Evolutionary conservation across 2,888 invertebrate species (phyloP), one percentile per base, ranked within the genome.

Genomic region (Drosophila mimica): DNA sequence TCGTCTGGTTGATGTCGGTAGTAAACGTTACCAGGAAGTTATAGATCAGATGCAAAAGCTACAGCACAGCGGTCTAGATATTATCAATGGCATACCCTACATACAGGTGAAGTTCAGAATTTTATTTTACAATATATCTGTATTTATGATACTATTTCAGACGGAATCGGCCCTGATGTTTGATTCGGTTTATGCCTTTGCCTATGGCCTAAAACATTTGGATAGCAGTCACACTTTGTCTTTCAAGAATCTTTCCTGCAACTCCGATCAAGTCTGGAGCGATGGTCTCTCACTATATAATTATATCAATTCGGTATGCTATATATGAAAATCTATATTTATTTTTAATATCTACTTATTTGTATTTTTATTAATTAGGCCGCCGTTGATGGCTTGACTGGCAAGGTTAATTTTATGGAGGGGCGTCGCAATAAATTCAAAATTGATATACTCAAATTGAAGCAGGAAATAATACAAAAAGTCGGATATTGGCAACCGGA

Each of bases 11-110:
- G 97, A 98, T 91, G 95, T 97, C 5, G 96, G 96, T 64, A 96
- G 96, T 34, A 95, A 96, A 40, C 95, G 95, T 83, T 97, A 97
- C 62, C 95, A 95, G 72, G 96, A 97, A 75, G 95, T 96, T 4
- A 94, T 97, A 40, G 95, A 96, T 70, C 96, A 97, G 89, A 98
- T 98, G 97, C 97, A 97, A 93, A 96, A 96, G 92, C 97, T 98
- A 92, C 97, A 97, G 86, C 97, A 97, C 0, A 96, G 97, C 71
- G 97, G 97, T 3, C 60, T 91, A 33, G 95, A 96, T 59, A 95
- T 96, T 51, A 96, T 97, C 71, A 96, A 96, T 81, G 95, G 95
- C 53, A 94, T 94, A 70, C 95, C 95, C 36, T 94, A 95, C 67
- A 95, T 96, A 85, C 95, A 95, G 94, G 96, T 95, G 92, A 89